Conservation (phyloP, 2,888 invertebrate species). For the Thereva nobilitata region DNA sequence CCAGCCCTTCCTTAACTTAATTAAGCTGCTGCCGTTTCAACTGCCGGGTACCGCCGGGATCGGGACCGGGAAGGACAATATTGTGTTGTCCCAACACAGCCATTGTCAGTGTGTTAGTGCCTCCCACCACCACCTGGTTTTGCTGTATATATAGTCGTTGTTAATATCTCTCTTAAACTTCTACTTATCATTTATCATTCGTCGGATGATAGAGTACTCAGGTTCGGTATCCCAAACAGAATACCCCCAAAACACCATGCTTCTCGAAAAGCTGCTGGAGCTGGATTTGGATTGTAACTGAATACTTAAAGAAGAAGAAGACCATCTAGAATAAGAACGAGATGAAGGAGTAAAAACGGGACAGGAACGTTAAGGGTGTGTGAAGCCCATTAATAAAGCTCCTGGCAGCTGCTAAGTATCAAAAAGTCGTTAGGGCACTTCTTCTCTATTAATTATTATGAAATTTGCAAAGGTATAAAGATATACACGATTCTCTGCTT, state of each 20-base stretch:
- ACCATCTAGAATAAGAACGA: neutral
- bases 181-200: constrained; percentile 32
- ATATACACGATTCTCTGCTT: no score
- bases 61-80: neutral
- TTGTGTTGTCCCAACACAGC: no score
- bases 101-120: no score
- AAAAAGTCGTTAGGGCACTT: constrained; percentile 43
- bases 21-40: constrained; percentile 24
- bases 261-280: constrained; percentile 3
- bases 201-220: constrained; percentile 29
- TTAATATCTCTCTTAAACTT: constrained; percentile 32
- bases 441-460: constrained; percentile 42
- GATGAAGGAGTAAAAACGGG: neutral
- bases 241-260: neutral
- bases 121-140: neutral
- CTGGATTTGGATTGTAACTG: constrained; percentile 26
- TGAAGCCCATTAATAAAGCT: constrained; percentile 42
- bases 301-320: neutral
- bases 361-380: neutral
- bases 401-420: constrained; percentile 43
- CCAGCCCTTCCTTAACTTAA: constrained; percentile 9
- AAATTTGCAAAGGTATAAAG: constrained; percentile 30
- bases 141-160: constrained; percentile 19
- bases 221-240: constrained; percentile 29
- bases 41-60: neutral